Base-by-base conservation (phyloP, 1,140 invertebrate genomes). In the Drosophila paulistorum region DNA sequence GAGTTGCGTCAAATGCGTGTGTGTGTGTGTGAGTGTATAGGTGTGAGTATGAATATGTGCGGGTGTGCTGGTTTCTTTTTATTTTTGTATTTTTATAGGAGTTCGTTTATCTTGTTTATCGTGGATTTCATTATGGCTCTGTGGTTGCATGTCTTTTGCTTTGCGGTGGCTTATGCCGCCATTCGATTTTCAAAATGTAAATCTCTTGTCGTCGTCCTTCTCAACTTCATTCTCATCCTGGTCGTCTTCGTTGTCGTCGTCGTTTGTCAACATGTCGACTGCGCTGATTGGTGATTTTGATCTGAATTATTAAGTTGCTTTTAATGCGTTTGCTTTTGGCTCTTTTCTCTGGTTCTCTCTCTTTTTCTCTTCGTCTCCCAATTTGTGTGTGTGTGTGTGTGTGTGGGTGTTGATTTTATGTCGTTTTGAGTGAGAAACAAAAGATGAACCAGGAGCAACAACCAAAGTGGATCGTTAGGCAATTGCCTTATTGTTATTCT, bases 291-390 rank as follows among this genome's bases (percentile, higher is more conserved):
- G 83, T 87, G 83, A 86, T 87, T 86, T 86, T 57, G 84, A 87
- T 86, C 83, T 87, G 83, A 86, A 86, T 86, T 86, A 86, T 86
- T 86, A 87, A 86, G 83, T 86, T 86, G 83, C 83, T 86, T 86
- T 86, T 86, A 86, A 86, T 86, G 83, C 83, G 83, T 86, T 86
- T 76, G 81, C 75, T 78, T 77, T 77, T 76, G 76, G 30, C 30
- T 30, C 59, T 67, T 76, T 69, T 82, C 68, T 42, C 39, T 62
- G 58, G 45, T 45, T 61, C 42, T 57, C 14, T 59, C 3, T 35
- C 26, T 54, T 26, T 61, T 11, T 51, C 39, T 42, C 30, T 39
- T 37, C 45, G 11, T 63, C 1, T 35, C 37, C 45, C 42, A 30
- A 5, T 30, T 7, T 30, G 30, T 30, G 30, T 68, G 17, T 51